Percentiles rank a stretch among this genome's conserved stretches.
phyloP scores from a whole-genome alignment of 2,888 invertebrate species.

The Cordilura impudica region DNA sequence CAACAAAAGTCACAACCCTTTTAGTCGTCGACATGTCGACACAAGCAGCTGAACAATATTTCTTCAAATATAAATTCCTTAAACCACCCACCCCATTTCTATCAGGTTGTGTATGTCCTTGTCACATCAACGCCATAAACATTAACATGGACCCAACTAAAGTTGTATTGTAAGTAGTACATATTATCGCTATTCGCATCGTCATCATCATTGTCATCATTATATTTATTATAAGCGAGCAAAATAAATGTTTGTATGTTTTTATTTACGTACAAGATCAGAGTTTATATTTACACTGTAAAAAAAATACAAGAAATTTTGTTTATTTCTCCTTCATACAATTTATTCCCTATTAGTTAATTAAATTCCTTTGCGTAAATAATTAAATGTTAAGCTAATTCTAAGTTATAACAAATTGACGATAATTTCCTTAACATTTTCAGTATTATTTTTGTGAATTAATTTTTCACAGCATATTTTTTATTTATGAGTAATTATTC shows the following conservation, averaged over 20 bases:
- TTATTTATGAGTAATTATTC: too few relatives aligned
- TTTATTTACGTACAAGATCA: background rate
- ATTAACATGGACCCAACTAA: slow-evolving; percentile 56
- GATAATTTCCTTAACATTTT: too few relatives aligned
- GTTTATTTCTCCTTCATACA: too few relatives aligned
- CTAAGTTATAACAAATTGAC: too few relatives aligned
- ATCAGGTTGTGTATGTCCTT: slow-evolving; percentile 29
- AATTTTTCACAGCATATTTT: too few relatives aligned
- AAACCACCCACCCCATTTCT: slow-evolving; percentile 14
- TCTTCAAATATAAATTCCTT: slow-evolving; percentile 5
- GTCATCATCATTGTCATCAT: slow-evolving; percentile 35
- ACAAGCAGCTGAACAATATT: slow-evolving; percentile 50
- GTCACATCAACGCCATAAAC: slow-evolving; percentile 63
- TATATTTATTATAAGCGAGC: slow-evolving; percentile 35
- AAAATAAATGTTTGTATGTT: slow-evolving; percentile 24
- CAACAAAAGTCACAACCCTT: slow-evolving; percentile 59
- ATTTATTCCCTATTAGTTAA: too few relatives aligned
- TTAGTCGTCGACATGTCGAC: slow-evolving; percentile 13
- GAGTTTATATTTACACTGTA: slow-evolving; percentile 12
- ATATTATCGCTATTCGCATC: slow-evolving; percentile 22
- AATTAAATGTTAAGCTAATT: too few relatives aligned
- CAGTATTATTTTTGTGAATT: background rate
- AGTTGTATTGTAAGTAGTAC: slow-evolving; percentile 26
- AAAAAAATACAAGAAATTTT: too few relatives aligned
- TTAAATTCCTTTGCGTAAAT: too few relatives aligned